These are phyloP conservation scores for Gambusia affinis DNA, from an alignment of 2,113 vertebrate species.

Conservation along the genomic window DNA sequence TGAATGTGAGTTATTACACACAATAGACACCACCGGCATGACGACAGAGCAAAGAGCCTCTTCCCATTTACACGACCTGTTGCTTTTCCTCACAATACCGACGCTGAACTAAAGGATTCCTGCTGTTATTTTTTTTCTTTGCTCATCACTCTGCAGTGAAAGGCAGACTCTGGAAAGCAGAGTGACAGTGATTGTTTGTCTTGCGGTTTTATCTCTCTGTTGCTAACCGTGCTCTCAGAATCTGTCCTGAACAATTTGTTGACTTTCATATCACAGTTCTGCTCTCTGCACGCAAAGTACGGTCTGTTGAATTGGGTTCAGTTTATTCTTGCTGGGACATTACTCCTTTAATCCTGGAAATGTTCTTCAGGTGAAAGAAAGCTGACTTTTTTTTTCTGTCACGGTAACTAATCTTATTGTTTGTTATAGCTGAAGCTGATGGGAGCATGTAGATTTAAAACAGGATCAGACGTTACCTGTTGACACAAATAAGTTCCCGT, in stretches of 20 bases:
- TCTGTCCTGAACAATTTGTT: slow-evolving; percentile 39
- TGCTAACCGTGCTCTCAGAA: slow-evolving; percentile 15
- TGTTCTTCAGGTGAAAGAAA: no score
- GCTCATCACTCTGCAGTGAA: slow-evolving; percentile 38
- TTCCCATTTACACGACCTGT: slow-evolving; percentile 30
- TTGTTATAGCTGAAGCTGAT: no score
- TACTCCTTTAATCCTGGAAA: no score
- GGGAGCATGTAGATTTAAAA: no score
- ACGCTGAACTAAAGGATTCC: slow-evolving; percentile 34
- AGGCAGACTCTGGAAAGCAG: slow-evolving; percentile 42
- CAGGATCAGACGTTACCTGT: no score
- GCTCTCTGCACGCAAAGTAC: slow-evolving; percentile 27
- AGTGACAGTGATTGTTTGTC: slow-evolving; percentile 26
- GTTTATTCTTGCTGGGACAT: slow-evolving; percentile 20
- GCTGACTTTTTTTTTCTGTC: no score
- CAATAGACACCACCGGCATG: slow-evolving; percentile 23
- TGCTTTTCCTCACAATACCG: slow-evolving; percentile 28
- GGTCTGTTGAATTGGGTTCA: slow-evolving; percentile 22
- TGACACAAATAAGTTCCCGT: no score
- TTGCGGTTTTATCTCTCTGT: slow-evolving; percentile 8
- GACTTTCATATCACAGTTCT: slow-evolving; percentile 30
- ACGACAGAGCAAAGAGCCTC: slow-evolving; percentile 43
- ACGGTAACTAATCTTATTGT: no score
- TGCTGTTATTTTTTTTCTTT: not conserved
- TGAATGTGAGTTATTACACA: slow-evolving; percentile 3